Percentiles rank a stretch among this genome's conserved stretches.
These are phyloP conservation scores for Sander lucioperca DNA, from an alignment of 2,113 vertebrate species.

Conservation along the genomic window DNA sequence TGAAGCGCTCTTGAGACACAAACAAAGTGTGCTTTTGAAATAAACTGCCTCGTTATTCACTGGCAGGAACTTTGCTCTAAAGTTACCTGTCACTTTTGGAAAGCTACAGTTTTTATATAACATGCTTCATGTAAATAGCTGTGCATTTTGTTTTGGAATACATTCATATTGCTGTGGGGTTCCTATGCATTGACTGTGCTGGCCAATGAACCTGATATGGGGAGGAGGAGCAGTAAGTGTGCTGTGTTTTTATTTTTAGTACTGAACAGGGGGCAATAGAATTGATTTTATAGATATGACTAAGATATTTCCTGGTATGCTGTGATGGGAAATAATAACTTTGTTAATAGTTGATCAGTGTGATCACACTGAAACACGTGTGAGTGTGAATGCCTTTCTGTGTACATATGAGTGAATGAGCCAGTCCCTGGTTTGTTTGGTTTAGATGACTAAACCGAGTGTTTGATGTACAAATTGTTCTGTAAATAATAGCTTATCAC, in stretches of 20 bases:
- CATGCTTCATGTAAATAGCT: constrained; percentile 69
- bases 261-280: constrained; percentile 17
- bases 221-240: constrained; percentile 41
- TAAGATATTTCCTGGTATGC: constrained; percentile 49
- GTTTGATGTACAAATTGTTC: constrained; percentile 56
- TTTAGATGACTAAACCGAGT: constrained; percentile 3
- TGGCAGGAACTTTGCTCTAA: constrained; percentile 37
- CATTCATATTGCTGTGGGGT: constrained; percentile 42
- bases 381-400: constrained; percentile 48
- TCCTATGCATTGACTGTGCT: constrained; percentile 39
- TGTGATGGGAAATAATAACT: constrained; percentile 19
- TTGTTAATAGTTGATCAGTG: constrained; percentile 36
- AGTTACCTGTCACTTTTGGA: constrained; percentile 51
- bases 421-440: constrained; percentile 3
- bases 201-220: constrained; percentile 48
- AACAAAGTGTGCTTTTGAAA: neutral
- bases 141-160: constrained; percentile 40
- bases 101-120: constrained; percentile 49
- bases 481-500: constrained; percentile 74
- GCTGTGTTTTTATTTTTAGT: constrained; percentile 36
- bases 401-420: constrained; percentile 59
- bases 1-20: constrained; percentile 86
- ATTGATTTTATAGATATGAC: constrained; percentile 30
- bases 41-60: constrained; percentile 46
- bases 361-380: constrained; percentile 40